These are phyloP conservation scores for Takifugu bimaculatus DNA, from an alignment of 2,113 vertebrate species.

Conservation along the genomic window DNA sequence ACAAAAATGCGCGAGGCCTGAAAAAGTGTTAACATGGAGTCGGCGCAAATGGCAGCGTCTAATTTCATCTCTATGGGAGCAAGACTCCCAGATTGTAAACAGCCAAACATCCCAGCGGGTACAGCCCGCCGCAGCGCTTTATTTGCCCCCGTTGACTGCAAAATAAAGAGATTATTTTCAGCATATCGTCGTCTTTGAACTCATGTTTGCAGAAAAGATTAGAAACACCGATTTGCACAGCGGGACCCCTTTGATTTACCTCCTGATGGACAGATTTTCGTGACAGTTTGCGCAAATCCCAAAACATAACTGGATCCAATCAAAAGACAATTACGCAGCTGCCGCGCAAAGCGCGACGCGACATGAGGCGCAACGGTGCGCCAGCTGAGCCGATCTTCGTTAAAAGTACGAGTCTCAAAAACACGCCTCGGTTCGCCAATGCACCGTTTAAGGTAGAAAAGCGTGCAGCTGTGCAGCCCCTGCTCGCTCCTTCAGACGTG, in stretches of 20 bases:
- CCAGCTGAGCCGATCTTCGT: background rate
- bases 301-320: background rate
- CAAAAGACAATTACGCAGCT: background rate
- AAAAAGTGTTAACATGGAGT: background rate
- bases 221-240: too few relatives aligned
- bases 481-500: background rate
- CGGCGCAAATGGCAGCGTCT: slow-evolving; percentile 37
- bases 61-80: slow-evolving; percentile 53
- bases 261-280: too few relatives aligned
- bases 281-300: too few relatives aligned
- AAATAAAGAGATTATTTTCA: background rate
- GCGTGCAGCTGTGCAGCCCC: background rate
- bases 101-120: slow-evolving; percentile 25
- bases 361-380: background rate
- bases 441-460: slow-evolving; percentile 16
- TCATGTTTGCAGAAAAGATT: too few relatives aligned
- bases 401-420: background rate
- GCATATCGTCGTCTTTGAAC: background rate
- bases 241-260: too few relatives aligned
- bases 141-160: background rate
- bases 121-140: slow-evolving; percentile 12
- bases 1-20: too few relatives aligned
- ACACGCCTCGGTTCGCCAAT: background rate
- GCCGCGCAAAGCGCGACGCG: background rate
- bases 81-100: slow-evolving; percentile 47